Base-by-base conservation (phyloP, 2,113 vertebrate genomes). In the Athene cunicularia region DNA sequence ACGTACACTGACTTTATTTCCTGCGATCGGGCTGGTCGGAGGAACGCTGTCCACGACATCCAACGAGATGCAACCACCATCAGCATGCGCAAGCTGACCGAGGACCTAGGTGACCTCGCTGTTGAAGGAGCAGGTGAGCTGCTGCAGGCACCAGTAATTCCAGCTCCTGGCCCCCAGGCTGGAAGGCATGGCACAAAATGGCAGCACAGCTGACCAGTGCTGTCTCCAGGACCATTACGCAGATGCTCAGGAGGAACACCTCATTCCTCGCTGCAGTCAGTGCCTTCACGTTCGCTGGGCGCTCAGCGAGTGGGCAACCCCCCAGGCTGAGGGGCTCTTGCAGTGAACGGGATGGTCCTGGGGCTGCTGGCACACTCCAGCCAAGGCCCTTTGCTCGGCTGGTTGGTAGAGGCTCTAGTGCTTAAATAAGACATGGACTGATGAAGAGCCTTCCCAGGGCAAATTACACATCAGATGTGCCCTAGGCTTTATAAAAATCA, bases 1-100 rank as follows among this genome's bases (percentile, higher is more conserved):
- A 99, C 99, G 39, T 99, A 99, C 98, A 99, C 98, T 1, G 99
- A 99, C 97, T 99, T 99, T 87, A 99, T 99, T 95, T 98, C 98
- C 98, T 99, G 99, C 26, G 99, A 99, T 97, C 98, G 99, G 74
- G 99, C 99, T 1, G 99, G 99, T 81, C 99, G 99, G 88, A 99
- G 99, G 98, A 99, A 99, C 62, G 99, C 99, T 1, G 98, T 99
- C 81, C 99, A 99, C 2, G 99, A 99, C 98, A 99, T 99, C 97
- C 95, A 98, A 37, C 97, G 98, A 12, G 98, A 99, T 49, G 98
- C 98, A 0, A 88, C 91, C 56, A 97, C 64, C 14, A 97, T 98
- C 97, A 99, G 98, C 83, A 98, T 99, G 96, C 98, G 98, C 92
- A 99, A 99, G 86, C 98, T 99, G 95, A 98, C 99, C 22, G 97